Percentiles rank a stretch among this genome's conserved stretches.
These are phyloP conservation scores for Trigoniulus corallinus DNA, from an alignment of 1,140 invertebrate genomes.

Conservation along the genomic window DNA sequence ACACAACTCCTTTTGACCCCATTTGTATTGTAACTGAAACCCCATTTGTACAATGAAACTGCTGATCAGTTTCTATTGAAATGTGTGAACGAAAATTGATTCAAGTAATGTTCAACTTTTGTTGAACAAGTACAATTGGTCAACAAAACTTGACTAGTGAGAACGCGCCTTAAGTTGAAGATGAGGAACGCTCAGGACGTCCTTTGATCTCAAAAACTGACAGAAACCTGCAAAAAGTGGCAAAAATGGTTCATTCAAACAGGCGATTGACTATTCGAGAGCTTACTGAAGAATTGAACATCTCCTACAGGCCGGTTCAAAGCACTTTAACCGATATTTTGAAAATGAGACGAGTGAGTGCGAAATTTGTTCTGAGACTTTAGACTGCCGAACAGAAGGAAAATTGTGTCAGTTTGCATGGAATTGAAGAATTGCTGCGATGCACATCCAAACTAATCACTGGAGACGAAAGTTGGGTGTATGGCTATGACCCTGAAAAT, in stretches of 20 bases:
- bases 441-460: constrained; percentile 7
- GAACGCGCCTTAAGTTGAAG: too few species aligned
- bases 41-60: too few species aligned
- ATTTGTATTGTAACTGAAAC: too few species aligned
- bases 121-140: too few species aligned
- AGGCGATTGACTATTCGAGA: constrained; percentile 14
- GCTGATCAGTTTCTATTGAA: too few species aligned
- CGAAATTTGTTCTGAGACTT: constrained; percentile 14
- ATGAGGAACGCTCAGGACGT: constrained; percentile 11
- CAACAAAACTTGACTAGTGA: too few species aligned
- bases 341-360: constrained; percentile 12
- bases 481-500: constrained; percentile 11
- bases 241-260: constrained; percentile 8
- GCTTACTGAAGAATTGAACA: constrained; percentile 9
- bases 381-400: constrained; percentile 4
- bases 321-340: constrained; percentile 14
- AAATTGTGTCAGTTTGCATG: constrained; percentile 6
- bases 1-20: too few species aligned
- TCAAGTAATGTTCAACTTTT: too few species aligned
- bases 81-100: too few species aligned
- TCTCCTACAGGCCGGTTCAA: constrained; percentile 7
- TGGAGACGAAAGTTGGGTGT: constrained; percentile 10
- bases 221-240: constrained; percentile 12
- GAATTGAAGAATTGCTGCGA: constrained; percentile 3
- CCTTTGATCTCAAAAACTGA: constrained; percentile 15